Evolutionary conservation across 1,140 invertebrate species (phyloP).

Genomic region (Teleogryllus occipitalis): DNA sequence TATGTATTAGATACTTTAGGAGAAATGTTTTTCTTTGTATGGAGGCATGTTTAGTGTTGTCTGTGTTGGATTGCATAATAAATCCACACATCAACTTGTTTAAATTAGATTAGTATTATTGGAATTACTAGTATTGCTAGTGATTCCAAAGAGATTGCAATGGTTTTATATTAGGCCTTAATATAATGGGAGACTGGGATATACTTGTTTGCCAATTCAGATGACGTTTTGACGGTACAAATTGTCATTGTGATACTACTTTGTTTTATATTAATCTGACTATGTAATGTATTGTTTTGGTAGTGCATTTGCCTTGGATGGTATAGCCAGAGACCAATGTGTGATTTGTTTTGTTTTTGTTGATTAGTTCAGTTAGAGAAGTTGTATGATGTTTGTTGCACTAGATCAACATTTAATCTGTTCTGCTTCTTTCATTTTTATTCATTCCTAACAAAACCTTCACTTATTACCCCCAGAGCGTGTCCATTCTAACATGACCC

Average conservation of each 20-base stretch:
- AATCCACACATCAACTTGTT: conserved; percentile 22
- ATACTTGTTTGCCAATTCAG: conserved; percentile 23
- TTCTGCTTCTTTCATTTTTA: conserved; percentile 16
- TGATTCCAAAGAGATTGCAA: conserved; percentile 17
- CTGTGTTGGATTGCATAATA: conserved; percentile 9
- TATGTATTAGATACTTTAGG: conserved; percentile 21
- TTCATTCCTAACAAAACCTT: conserved; percentile 17
- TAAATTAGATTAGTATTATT: conserved; percentile 19
- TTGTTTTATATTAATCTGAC: conserved; percentile 24
- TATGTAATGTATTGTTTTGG: conserved; percentile 22
- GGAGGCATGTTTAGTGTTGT: conserved; percentile 20
- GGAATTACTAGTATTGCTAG: conserved; percentile 17
- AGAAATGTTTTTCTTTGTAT: conserved; percentile 20
- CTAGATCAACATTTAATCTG: conserved; percentile 17
- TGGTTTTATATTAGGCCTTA: conserved; percentile 22
- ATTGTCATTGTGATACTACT: conserved; percentile 26
- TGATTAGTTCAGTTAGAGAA: conserved; percentile 16
- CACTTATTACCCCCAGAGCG: neutral
- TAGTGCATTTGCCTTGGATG: conserved; percentile 13
- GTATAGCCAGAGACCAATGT: conserved; percentile 15
- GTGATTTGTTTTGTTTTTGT: conserved; percentile 9
- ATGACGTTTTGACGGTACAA: conserved; percentile 26
- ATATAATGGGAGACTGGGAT: conserved; percentile 20
- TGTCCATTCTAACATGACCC: neutral
- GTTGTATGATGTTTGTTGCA: conserved; percentile 13